Evolutionary conservation across 2,113 vertebrate genomes (phyloP), one percentile per base, ranked within the genome.

Genomic region (Aspiorhynchus laticeps): DNA sequence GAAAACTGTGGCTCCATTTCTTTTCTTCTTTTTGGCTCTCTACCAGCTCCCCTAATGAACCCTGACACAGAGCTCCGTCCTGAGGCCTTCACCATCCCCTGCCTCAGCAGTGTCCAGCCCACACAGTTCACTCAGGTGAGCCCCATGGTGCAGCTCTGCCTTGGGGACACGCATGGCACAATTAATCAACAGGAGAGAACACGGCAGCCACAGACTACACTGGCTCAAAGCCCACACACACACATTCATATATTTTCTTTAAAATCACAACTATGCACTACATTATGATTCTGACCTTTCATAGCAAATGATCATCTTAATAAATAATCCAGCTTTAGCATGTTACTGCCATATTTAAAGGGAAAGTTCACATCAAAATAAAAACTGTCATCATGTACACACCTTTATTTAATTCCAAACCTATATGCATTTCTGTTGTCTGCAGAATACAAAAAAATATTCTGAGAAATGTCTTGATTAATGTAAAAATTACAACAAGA

Each of bases 131-230:
- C 46, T 79, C 92, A 93, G 92, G 92, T 94, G 91, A 92, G 90
- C 83, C 87, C 89, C 86, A 53, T n/a, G 59, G 84, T 89, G 88
- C 87, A 89, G 89, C 90, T 89, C 86, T 21, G 91, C 92, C 90
- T 88, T 86, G 63, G 91, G 93, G 89, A 85, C 48, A 69, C 74
- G 28, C 63, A 3, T 24, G 36, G 76, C 84, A 91, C 88, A 89
- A 94, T 95, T 93, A 89, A 93, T 94, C 93, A 94, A 83, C 48
- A 5, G 38, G 2, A 33, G 86, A 92, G 92, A 93, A 93, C 90
- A 91, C 90, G 92, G 92, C 90, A 89, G 91, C 91, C 91, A 90
- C 81, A 88, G 56, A 91, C 90, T 88, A 59, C 80, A 31, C 61
- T 43, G 56, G 41, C 26, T 67, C 80, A 61, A 24, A 79, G 77